A percentile compares a stretch with the other conserved stretches of the same genome.
phyloP scores from a whole-genome alignment of 2,113 vertebrate species.

The Carettochelys insculpta region DNA sequence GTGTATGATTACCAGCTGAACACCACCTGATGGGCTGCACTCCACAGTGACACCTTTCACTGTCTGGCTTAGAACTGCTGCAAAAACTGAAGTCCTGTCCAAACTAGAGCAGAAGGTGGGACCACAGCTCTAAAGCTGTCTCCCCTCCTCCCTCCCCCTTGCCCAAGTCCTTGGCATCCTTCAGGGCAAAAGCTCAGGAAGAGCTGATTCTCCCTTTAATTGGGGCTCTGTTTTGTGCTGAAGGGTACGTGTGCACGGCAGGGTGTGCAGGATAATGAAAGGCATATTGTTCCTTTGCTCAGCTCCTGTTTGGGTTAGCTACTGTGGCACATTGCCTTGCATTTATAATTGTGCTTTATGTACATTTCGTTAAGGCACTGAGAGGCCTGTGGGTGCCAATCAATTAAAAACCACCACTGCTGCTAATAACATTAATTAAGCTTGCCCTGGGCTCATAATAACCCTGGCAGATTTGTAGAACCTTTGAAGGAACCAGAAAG shows the following conservation, averaged over 20 bases:
- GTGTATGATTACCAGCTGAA: background rate
- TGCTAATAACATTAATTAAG: conserved; percentile 17
- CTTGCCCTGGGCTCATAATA: background rate
- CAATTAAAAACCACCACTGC: conserved; percentile 1
- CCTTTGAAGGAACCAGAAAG: background rate
- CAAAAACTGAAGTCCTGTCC: background rate
- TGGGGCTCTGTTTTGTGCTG: background rate
- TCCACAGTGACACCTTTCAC: background rate
- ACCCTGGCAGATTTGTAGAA: background rate
- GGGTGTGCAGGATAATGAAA: background rate
- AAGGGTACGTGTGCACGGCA: background rate
- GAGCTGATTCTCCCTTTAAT: background rate
- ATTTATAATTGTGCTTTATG: background rate
- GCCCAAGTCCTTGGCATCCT: background rate
- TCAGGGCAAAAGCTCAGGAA: background rate
- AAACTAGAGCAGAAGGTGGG: background rate
- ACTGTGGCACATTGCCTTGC: background rate
- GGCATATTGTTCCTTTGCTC: background rate
- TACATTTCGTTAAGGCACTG: background rate
- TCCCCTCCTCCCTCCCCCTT: background rate
- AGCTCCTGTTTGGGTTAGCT: background rate
- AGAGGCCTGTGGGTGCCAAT: background rate
- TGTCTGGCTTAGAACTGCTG: background rate
- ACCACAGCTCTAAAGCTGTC: too few species aligned
- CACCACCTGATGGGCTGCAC: background rate